A percentile compares a stretch with the other conserved stretches of the same genome.
phyloP scores from a whole-genome alignment of 2,888 invertebrate species.

The Eilema caniola region DNA sequence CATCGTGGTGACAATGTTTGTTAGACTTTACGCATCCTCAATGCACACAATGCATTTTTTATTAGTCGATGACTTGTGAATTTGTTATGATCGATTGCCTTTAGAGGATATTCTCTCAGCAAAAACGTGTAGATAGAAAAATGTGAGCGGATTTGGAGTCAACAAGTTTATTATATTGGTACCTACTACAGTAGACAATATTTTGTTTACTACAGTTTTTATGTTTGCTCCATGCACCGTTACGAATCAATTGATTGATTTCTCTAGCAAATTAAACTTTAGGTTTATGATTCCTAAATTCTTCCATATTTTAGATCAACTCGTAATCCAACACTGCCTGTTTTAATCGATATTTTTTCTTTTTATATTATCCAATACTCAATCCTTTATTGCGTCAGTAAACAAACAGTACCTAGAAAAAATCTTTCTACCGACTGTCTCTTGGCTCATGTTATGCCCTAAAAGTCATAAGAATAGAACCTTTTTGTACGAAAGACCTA shows the following conservation, averaged over 20 bases:
- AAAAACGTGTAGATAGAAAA: slow-evolving; percentile 70
- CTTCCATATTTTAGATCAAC: background rate
- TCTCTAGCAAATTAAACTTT: background rate
- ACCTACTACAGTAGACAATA: slow-evolving; percentile 23
- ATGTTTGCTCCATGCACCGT: slow-evolving; percentile 8
- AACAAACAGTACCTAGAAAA: too few species aligned
- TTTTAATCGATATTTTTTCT: background rate
- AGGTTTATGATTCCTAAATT: background rate
- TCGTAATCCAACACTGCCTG: too few species aligned
- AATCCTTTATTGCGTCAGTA: too few species aligned
- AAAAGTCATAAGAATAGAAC: background rate
- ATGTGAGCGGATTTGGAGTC: slow-evolving; percentile 57
- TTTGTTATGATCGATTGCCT: slow-evolving; percentile 84
- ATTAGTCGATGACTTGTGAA: slow-evolving; percentile 86
- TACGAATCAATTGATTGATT: background rate
- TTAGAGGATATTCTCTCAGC: slow-evolving; percentile 56
- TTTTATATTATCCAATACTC: background rate
- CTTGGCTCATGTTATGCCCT: background rate
- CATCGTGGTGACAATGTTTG: slow-evolving; percentile 84
- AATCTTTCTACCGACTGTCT: too few species aligned
- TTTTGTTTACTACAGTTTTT: slow-evolving; percentile 8
- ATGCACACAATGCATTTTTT: slow-evolving; percentile 80
- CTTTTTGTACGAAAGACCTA: background rate
- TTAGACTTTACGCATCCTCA: slow-evolving; percentile 78
- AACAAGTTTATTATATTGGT: slow-evolving; percentile 46